A percentile compares a stretch with the other conserved stretches of the same genome.
phyloP scores from a whole-genome alignment of 2,888 invertebrate genomes.

The Brachypalpus laphriformis region DNA sequence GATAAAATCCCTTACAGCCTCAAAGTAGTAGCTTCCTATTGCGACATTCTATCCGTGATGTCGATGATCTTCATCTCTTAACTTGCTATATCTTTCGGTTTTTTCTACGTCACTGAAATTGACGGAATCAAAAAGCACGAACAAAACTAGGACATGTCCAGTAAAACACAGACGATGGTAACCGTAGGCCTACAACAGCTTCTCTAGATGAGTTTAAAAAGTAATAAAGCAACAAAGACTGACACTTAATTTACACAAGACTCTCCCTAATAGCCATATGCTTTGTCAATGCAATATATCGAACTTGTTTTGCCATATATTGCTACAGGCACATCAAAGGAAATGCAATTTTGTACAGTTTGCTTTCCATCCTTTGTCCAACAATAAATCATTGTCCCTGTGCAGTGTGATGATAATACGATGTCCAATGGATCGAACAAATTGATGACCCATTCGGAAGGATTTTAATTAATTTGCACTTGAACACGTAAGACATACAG shows the following conservation, averaged over 20 bases:
- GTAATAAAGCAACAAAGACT: not conserved
- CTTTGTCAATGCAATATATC: not conserved
- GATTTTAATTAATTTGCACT: conserved; percentile 72
- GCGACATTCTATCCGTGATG: too few species aligned
- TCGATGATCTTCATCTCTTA: too few species aligned
- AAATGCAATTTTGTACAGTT: conserved; percentile 60
- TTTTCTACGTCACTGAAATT: too few species aligned
- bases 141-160: too few species aligned
- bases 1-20: too few species aligned
- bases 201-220: too few species aligned
- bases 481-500: conserved; percentile 22
- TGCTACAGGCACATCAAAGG: conserved; percentile 38
- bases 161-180: too few species aligned
- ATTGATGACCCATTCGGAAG: conserved; percentile 62
- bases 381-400: conserved; percentile 51
- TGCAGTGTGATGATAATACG: conserved; percentile 58
- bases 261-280: too few species aligned
- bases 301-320: not conserved
- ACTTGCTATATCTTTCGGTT: too few species aligned
- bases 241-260: not conserved
- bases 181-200: too few species aligned
- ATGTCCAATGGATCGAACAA: conserved; percentile 59
- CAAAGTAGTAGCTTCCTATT: too few species aligned
- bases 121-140: too few species aligned
- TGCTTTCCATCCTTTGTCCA: conserved; percentile 40